Evolutionary conservation across 2,888 invertebrate genomes (phyloP), one percentile per base, ranked within the genome.

Genomic region (Elmis aenea): DNA sequence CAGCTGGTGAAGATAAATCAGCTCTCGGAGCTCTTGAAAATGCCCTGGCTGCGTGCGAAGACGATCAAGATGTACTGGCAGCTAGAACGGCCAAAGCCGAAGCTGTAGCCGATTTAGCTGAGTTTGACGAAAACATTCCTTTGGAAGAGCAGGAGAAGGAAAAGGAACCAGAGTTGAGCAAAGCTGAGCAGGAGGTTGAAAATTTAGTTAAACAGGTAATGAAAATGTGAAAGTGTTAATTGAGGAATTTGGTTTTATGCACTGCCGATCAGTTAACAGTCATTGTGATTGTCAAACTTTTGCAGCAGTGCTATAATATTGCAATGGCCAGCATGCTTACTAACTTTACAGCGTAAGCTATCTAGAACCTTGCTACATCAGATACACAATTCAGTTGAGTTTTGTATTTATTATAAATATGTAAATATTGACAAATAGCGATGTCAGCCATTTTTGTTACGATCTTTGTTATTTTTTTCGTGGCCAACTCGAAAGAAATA

Each of bases 91-190:
- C 93, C 2, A 85, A 87, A 56, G 91, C 89, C 3, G 95, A 96
- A 70, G 88, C 83, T 21, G 83, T 84, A 45, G 86, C 86, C 8
- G 91, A 92, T 67, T 75, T 94, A 48, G 93, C 90, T 1, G 95
- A 95, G 71, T 95, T 95, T 71, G 95, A 95, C 71, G 95, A 96
- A 70, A 86, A 81, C 56, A 87, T 92, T 69, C 93, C 94, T 26
- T 75, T 91, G 49, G 87, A 87, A 38, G 87, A 86, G 35, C 75
- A 75, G 42, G 71, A 71, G 1, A 72, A 70, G 11, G 56, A 59
- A 27, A 51, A 55, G 6, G 66, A 64, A 31, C 67, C 71, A 1
- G 82, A 81, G 59, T 67, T 83, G 46, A 83, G 83, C 59, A 81
- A 78, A 62, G 84, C 83, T 2, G 84, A 85, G 62, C 71, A 75